phyloP scores from a whole-genome alignment of 2,113 vertebrate genomes.

The Phylloscopus trochiloides region DNA sequence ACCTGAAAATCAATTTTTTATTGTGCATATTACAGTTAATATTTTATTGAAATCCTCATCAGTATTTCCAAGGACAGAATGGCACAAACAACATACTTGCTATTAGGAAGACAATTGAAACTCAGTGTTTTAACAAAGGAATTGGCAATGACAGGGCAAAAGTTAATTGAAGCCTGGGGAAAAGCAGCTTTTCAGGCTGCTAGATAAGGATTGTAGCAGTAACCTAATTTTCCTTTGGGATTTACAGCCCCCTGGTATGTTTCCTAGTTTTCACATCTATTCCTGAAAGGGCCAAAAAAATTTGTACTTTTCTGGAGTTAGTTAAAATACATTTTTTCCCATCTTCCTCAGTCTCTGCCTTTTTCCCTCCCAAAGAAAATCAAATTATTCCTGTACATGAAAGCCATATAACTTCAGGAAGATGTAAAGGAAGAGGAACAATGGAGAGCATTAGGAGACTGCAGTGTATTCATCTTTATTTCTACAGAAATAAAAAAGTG shows the following conservation, averaged over 20 bases:
- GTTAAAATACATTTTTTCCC: neutral
- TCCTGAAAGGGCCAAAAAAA: neutral
- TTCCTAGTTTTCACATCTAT: neutral
- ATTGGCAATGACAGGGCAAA: slow-evolving; percentile 48
- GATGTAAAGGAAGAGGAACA: slow-evolving; percentile 66
- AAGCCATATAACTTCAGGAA: slow-evolving; percentile 38
- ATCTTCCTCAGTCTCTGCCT: neutral
- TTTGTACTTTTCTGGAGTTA: neutral
- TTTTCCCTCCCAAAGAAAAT: slow-evolving; percentile 53
- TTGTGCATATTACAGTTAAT: slow-evolving; percentile 73
- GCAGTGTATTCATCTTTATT: slow-evolving; percentile 52
- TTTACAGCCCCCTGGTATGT: slow-evolving; percentile 49
- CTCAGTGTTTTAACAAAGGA: slow-evolving; percentile 66
- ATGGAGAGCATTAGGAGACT: slow-evolving; percentile 58
- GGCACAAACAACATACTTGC: slow-evolving; percentile 71
- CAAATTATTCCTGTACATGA: slow-evolving; percentile 18
- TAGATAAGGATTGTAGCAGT: slow-evolving; percentile 46
- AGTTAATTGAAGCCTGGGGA: slow-evolving; percentile 55
- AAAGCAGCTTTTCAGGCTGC: slow-evolving; percentile 63
- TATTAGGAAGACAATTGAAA: slow-evolving; percentile 72
- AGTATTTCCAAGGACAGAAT: slow-evolving; percentile 66
- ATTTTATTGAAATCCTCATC: slow-evolving; percentile 16
- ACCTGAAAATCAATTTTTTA: slow-evolving; percentile 78
- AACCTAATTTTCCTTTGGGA: slow-evolving; percentile 68
- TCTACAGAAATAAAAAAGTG: slow-evolving; percentile 57